phyloP scores from a whole-genome alignment of 2,113 vertebrate species.

The Nesogale talazaci region DNA sequence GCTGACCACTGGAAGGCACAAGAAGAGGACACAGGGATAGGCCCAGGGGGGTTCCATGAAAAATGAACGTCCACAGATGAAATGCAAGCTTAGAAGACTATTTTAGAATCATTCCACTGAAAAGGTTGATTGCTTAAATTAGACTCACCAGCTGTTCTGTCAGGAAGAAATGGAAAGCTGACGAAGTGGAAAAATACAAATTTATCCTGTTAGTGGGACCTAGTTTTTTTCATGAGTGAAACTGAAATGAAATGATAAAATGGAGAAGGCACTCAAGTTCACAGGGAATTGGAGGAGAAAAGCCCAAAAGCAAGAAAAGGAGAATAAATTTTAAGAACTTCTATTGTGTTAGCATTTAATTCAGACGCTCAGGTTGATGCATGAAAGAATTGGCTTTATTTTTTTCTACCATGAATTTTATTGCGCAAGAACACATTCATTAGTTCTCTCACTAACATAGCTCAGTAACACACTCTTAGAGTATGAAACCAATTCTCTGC shows the following conservation, averaged over 20 bases:
- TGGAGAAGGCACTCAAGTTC: not conserved
- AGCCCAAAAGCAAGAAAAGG: not conserved
- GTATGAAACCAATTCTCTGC: not conserved
- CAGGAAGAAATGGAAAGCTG: not conserved
- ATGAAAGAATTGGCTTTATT: not conserved
- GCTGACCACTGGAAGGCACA: slow-evolving; percentile 10
- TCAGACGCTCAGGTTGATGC: not conserved
- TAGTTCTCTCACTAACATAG: not conserved
- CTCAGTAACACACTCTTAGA: not conserved
- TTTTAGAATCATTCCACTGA: slow-evolving; percentile 42
- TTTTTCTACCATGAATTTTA: not conserved
- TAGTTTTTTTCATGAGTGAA: slow-evolving; percentile 27
- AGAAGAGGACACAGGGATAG: slow-evolving; percentile 28
- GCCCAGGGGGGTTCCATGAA: not conserved
- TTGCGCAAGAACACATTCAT: not conserved
- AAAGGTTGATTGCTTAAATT: slow-evolving; percentile 68
- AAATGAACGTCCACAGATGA: slow-evolving; percentile 50
- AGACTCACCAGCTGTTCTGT: slow-evolving; percentile 56
- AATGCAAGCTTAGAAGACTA: slow-evolving; percentile 50
- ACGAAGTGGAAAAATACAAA: slow-evolving; percentile 1
- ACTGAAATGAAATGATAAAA: not conserved
- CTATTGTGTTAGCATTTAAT: not conserved
- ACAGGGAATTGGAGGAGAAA: not conserved
- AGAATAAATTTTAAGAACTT: slow-evolving; percentile 11
- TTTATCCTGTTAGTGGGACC: slow-evolving; percentile 15